Base-by-base conservation (phyloP, 2,888 invertebrate genomes). In the Ormia ochracea region DNA sequence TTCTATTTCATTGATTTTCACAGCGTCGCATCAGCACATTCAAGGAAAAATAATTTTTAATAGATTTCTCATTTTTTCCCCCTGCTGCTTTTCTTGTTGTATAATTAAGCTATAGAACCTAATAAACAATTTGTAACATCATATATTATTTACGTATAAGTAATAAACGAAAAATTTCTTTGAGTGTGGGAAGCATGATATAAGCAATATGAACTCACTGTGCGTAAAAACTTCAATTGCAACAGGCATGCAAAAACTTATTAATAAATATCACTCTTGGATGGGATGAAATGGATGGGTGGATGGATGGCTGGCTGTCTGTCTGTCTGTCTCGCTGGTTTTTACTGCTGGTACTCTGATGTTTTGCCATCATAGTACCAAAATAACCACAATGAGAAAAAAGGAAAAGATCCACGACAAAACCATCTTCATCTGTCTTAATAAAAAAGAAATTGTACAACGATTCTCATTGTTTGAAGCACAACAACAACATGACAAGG, bases 221-320 rank as follows among this genome's bases (percentile, higher is more conserved):
- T 58, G 69, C 56, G 63, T 77, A 48, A 76, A n/a, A 38, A 38
- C 48, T 63, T 63, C 76, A 69, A 69, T 76, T 69, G 61, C 56
- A 74, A 56, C 69, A 63, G 54, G 45, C 61, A 54, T 63, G 28
- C 10, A 76, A 63, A n/a, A 70, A 77, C 41, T 58, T 66, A 74
- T 66, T 74, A 58, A 74, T 63, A 69, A 26, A 75, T 69, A 65
- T 77, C 56, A 41, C 33, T 70, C 63, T 54, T 56, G 56, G 56
- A 56, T 70, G 66, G 31, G 23, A 45, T 45, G 31, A 2, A n/a
- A 70, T 70, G 38, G 59, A 48, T 28, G 38, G 50, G 19, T 52
- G 10, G 28, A 6, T 69, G 36, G 14, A 4, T 54, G 54, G 17
- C 2, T 56, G 59, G 41, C 1, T 33, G 26, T 33, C 0, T 21